Conservation (phyloP, 2,113 vertebrate species). For the Oplegnathus fasciatus region DNA sequence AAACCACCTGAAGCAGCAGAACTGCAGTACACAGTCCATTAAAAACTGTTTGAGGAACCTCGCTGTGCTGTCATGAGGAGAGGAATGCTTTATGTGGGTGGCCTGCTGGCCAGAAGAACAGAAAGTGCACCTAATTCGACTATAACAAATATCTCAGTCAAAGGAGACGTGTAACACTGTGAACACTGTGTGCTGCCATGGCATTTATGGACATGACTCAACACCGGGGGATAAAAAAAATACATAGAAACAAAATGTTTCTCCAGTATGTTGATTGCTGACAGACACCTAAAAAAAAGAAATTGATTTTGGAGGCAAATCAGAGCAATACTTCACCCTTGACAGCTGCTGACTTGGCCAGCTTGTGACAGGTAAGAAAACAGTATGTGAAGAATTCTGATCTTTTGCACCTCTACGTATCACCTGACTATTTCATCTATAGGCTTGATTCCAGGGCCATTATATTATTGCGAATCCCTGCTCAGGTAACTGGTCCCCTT, state of each 20-base stretch:
- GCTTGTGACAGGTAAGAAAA: slow-evolving; percentile 14
- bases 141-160: slow-evolving; percentile 54
- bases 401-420: slow-evolving; percentile 10
- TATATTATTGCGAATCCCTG: slow-evolving; percentile 24
- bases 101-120: slow-evolving; percentile 54
- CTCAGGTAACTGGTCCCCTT: background rate
- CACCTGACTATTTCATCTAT: slow-evolving; percentile 40
- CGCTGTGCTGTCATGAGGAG: slow-evolving; percentile 5
- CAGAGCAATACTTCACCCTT: slow-evolving; percentile 42
- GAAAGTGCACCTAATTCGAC: slow-evolving; percentile 34
- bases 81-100: slow-evolving; percentile 61
- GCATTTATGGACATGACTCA: slow-evolving; percentile 65
- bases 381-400: background rate
- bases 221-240: slow-evolving; percentile 20
- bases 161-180: slow-evolving; percentile 30
- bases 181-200: slow-evolving; percentile 72
- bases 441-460: background rate
- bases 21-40: slow-evolving; percentile 18
- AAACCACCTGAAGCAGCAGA: slow-evolving; percentile 46
- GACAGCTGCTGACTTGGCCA: slow-evolving; percentile 47
- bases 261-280: slow-evolving; percentile 26
- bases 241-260: slow-evolving; percentile 30
- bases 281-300: slow-evolving; percentile 46
- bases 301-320: slow-evolving; percentile 53
- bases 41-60: slow-evolving; percentile 41